These are phyloP conservation scores for Seriola dumerili DNA, from an alignment of 2,113 vertebrate genomes.

Conservation along the genomic window DNA sequence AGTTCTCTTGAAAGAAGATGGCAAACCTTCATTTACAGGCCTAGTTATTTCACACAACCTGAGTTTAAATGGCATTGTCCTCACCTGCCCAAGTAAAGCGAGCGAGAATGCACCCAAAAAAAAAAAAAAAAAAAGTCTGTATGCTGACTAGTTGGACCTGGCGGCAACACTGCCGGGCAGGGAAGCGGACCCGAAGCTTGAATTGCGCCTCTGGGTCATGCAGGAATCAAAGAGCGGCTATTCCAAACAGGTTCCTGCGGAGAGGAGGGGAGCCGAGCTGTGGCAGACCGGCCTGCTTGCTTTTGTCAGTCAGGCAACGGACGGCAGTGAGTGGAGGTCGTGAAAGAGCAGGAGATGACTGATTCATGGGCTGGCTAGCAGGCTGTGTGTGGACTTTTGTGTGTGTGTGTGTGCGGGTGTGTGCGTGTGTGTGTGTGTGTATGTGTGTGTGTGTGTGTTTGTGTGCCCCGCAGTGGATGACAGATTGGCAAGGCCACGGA, in stretches of 20 bases:
- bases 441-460: slow-evolving; percentile 47
- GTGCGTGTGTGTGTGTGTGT: slow-evolving; percentile 50
- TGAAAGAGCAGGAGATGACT: slow-evolving; percentile 70
- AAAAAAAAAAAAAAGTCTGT: background rate
- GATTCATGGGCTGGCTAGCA: slow-evolving; percentile 64
- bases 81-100: background rate
- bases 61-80: slow-evolving; percentile 24
- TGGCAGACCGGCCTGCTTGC: slow-evolving; percentile 44
- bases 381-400: slow-evolving; percentile 48
- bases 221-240: slow-evolving; percentile 53
- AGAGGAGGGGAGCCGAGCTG: slow-evolving; percentile 18
- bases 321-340: slow-evolving; percentile 53
- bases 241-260: slow-evolving; percentile 42
- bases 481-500: slow-evolving; percentile 74
- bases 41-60: slow-evolving; percentile 16
- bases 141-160: slow-evolving; percentile 11
- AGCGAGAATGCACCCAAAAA: slow-evolving; percentile 4
- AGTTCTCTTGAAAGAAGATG: slow-evolving; percentile 5
- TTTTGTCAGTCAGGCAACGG: slow-evolving; percentile 73
- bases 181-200: slow-evolving; percentile 20
- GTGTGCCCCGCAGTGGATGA: slow-evolving; percentile 59
- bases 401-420: slow-evolving; percentile 49
- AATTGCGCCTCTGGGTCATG: slow-evolving; percentile 14
- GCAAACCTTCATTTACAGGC: slow-evolving; percentile 1
- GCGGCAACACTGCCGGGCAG: slow-evolving; percentile 5